These are phyloP conservation scores for Lycaon pictus DNA, from an alignment of 2,113 vertebrate species.

Conservation along the genomic window DNA sequence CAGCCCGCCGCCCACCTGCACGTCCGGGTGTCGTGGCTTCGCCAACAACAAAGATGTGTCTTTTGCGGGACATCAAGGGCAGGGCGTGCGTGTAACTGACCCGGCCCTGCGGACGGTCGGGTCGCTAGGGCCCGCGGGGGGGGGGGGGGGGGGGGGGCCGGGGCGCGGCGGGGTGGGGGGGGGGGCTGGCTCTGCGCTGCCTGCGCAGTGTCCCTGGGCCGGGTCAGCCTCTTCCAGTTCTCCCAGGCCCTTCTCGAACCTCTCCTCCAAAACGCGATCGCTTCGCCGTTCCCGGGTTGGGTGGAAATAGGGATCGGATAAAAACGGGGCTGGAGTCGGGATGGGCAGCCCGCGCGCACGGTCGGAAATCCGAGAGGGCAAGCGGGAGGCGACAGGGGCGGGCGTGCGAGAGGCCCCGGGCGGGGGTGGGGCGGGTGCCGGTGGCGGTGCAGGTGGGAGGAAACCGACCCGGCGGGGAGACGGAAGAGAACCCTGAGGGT, in stretches of 20 bases:
- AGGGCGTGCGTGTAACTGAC: background rate
- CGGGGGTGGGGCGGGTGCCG: background rate
- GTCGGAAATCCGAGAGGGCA: background rate
- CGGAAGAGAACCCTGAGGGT: background rate
- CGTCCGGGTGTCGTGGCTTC: background rate
- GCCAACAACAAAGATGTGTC: constrained; percentile 64
- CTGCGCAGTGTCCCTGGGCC: background rate
- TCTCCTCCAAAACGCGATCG: background rate
- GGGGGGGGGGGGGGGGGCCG: background rate
- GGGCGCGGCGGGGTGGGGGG: background rate
- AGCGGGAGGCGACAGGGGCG: background rate
- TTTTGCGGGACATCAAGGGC: background rate
- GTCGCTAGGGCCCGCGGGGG: background rate
- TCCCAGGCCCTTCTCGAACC: background rate
- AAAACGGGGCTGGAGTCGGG: background rate
- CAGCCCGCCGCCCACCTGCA: constrained; percentile 69
- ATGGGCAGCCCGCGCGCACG: background rate
- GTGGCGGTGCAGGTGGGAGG: background rate
- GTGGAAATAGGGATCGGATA: background rate
- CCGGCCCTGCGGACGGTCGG: background rate
- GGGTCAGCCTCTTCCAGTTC: background rate
- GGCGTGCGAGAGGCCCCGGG: background rate
- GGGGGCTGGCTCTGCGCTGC: background rate
- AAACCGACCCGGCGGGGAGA: background rate
- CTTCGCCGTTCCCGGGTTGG: constrained; percentile 67